Base-by-base conservation (phyloP, 1,140 invertebrate species). In the Phenacoccus solenopsis region DNA sequence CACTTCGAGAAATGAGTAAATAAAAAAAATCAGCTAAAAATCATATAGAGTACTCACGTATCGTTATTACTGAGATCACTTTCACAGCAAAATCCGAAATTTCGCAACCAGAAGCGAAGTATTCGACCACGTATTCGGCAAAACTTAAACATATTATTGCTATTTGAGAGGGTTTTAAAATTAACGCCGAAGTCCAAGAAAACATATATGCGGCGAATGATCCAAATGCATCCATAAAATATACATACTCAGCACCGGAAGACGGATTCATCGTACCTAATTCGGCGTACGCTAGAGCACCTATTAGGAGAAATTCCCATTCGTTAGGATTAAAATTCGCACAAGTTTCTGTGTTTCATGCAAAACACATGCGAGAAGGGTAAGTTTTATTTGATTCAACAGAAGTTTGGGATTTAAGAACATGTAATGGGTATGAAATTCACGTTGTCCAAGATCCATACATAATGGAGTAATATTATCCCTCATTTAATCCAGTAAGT, bases 71-170 rank as follows among this genome's bases (percentile, higher is more conserved):
- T 49, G 88, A 88, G 38, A 90, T 89, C 76, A 91, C 83, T 80
- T 92, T 92, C 69, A 91, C 87, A 35, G 89, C 83, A 71, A 84
- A 82, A 68, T 83, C 79, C 0, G 90, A 89, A 61, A 89, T 89
- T 76, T 90, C 86, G 76, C 90, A 94, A 77, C 91, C 88, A 20
- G 85, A 83, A 70, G 92, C 88, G 78, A 96, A 95, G 12, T 93
- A 91, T 75, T 93, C 90, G n/a, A 93, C 89, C 27, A 91, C 88
- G 78, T 98, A 97, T 78, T 96, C 89, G 28, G 93, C 92, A 81
- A 96, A 97, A 73, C 93, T 94, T 73, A 96, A 80, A 76, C 90
- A 91, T 76, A 96, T 95, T 76, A 97, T 94, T 70, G 92, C 91
- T 87, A 94, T 89, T 79, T 95, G 93, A 35, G 91, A 92, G 68